phyloP scores from a whole-genome alignment of 1,140 invertebrate species.

The Drosophila biarmipes region DNA sequence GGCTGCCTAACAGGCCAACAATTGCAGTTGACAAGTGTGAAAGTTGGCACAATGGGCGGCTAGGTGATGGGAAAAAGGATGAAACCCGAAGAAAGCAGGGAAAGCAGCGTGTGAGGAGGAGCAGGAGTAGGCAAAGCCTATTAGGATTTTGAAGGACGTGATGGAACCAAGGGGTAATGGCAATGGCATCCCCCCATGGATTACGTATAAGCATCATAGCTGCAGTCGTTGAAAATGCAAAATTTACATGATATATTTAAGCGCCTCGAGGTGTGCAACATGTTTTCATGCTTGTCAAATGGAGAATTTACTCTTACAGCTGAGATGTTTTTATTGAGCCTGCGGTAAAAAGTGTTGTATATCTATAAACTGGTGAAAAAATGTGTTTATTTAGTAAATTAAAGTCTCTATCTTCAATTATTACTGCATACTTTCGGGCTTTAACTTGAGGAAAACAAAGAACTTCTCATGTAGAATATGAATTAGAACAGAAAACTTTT shows the following conservation, averaged over 20 bases:
- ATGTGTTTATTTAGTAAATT: not conserved
- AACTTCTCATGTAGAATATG: not conserved
- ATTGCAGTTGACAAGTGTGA: slow-evolving; percentile 53
- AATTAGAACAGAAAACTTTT: too few species aligned
- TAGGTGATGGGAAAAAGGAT: not conserved
- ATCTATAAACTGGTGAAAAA: not conserved
- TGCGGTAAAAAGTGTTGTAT: not conserved
- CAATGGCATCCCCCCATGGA: slow-evolving; percentile 13
- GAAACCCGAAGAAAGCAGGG: not conserved
- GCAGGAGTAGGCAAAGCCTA: slow-evolving; percentile 14
- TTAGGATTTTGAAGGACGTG: slow-evolving; percentile 21
- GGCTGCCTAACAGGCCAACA: slow-evolving; percentile 40
- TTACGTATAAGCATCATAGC: slow-evolving; percentile 5
- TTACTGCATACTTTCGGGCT: not conserved
- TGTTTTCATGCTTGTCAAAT: not conserved
- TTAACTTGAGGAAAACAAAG: not conserved
- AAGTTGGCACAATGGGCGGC: slow-evolving; percentile 14
- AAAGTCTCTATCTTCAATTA: not conserved
- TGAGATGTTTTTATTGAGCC: not conserved
- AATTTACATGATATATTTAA: not conserved
- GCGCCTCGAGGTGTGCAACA: not conserved
- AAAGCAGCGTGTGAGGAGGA: not conserved
- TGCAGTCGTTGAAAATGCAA: not conserved
- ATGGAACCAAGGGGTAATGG: not conserved
- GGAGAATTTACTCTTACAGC: not conserved